Evolutionary conservation across 2,113 vertebrate species (phyloP), one percentile per base, ranked within the genome.

Genomic region (Hydrochoerus hydrochaeris): DNA sequence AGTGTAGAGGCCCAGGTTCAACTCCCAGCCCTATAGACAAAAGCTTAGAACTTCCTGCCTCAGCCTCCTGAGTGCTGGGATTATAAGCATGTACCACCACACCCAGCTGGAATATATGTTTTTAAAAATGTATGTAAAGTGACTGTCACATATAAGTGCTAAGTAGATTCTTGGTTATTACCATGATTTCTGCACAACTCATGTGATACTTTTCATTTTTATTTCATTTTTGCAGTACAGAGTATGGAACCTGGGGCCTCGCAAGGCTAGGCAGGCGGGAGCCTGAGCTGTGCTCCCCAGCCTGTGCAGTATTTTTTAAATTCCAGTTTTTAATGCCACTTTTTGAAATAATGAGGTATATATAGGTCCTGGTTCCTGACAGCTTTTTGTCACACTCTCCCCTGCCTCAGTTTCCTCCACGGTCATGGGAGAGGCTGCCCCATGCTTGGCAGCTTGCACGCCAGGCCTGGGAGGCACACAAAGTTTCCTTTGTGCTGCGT

Each of bases 401-500:
- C 10, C 67, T 92, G 94, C 95, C 95, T 97, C 46, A 13, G 81
- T 71, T 93, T 96, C 92, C 86, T 75, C 63, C 0, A 0, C 3
- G 1, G 7, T 63, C 41, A 35, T 30, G 63, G 82, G 73, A 84
- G 89, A 49, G 14, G n/a, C 67, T 32, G 82, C 44, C 46, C 73
- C 2, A 19, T 22, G 20, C 87, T 91, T 67, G 71, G 96, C 96
- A 88, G 88, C 82, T 69, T 46, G 1, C 24, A 22, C 60, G 10
- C 60, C 60, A 26, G 94, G 78, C 88, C 86, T 7, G 5, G 44
- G 92, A 95, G 77, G 44, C 30, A 60, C 85, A 98, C 97, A 98
- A 83, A 92, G 97, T 84, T 9, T 62, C 54, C 86, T 94, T 97
- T 97, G 97, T 98, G 96, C 89, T 57, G 78, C 11, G 62, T 9